Evolutionary conservation across 2,797 vertebrate genomes (phyloP), one percentile per base, ranked within the genome.

Genomic region (Sebastes aleutianus): DNA sequence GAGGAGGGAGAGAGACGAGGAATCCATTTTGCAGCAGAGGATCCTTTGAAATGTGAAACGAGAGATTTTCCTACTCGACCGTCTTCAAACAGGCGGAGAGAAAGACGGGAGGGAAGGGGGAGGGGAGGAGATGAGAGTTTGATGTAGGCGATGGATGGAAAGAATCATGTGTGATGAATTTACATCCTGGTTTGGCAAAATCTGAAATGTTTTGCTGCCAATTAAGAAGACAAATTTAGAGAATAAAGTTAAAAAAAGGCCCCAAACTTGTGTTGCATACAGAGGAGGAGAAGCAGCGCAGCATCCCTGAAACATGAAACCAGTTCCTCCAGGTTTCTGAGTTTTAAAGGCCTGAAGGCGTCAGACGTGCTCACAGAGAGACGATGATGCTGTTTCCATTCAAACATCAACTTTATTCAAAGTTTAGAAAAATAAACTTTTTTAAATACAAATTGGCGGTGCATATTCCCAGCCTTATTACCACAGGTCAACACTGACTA

Each of bases 11-110:
- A 4, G 58, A n/a, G 39, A 27, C 65, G 31, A 59, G 70, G 75
- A 76, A 74, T 83, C 72, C 75, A 76, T 80, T 84, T 72, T 75
- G 70, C 67, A 85, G 85, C 69, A 43, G 80, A 85, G 80, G 79
- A 85, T 85, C 82, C 86, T 85, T 83, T 87, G 83, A 87, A 87
- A 87, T 87, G 77, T 87, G 85, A 87, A 84, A 87, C 75, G 34
- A 1, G 47, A 85, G 79, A 85, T 74, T 85, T 82, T 87, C 85
- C 85, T 67, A 66, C 73, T 54, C 54, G 12, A 43, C 59, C 27
- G 76, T 76, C 74, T 84, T 79, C 75, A 84, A 77, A 69, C 36
- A 16, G n/a, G 67, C 13, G 8, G n/a, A 18, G 29, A 18, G 29
- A 31, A 31, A 10, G 58, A 31, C 4, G 58, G 11, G 24, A 59